Percentiles rank a stretch among this genome's conserved stretches.
These are phyloP conservation scores for Prinia subflava DNA, from an alignment of 2,113 vertebrate genomes.

Conservation along the genomic window DNA sequence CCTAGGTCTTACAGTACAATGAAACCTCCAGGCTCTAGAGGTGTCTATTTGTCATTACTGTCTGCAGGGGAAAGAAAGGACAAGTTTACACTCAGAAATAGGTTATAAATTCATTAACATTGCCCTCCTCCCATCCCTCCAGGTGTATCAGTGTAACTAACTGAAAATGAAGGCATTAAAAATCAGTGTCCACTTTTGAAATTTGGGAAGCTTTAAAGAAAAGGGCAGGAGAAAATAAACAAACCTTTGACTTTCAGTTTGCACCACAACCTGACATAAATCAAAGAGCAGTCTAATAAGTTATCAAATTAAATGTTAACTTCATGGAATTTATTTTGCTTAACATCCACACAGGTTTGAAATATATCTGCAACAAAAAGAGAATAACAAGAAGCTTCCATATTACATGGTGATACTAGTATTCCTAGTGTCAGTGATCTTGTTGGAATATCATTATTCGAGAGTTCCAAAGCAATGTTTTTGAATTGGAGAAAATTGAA, in stretches of 20 bases:
- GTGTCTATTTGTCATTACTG: not conserved
- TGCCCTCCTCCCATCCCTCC: fast-evolving
- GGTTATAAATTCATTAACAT: not conserved
- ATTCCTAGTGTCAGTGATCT: not conserved
- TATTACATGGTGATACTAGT: not conserved
- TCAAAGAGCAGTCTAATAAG: not conserved
- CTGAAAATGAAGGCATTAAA: not conserved
- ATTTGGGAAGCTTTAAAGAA: not conserved
- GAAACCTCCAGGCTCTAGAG: not conserved
- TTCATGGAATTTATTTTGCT: not conserved
- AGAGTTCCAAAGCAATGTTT: not conserved
- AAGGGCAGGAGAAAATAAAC: not conserved
- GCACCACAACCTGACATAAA: not conserved
- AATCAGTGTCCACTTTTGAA: not conserved
- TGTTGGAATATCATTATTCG: not conserved
- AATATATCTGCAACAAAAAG: not conserved
- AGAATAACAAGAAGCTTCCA: not conserved
- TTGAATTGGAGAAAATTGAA: not conserved
- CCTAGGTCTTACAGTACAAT: not conserved
- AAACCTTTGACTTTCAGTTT: not conserved
- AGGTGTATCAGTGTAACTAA: not conserved
- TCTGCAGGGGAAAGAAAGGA: not conserved
- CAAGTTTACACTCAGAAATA: not conserved
- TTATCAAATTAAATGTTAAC: not conserved
- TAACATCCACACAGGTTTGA: not conserved